These are phyloP conservation scores for Fulica atra DNA, from an alignment of 2,113 vertebrate species.

Conservation along the genomic window DNA sequence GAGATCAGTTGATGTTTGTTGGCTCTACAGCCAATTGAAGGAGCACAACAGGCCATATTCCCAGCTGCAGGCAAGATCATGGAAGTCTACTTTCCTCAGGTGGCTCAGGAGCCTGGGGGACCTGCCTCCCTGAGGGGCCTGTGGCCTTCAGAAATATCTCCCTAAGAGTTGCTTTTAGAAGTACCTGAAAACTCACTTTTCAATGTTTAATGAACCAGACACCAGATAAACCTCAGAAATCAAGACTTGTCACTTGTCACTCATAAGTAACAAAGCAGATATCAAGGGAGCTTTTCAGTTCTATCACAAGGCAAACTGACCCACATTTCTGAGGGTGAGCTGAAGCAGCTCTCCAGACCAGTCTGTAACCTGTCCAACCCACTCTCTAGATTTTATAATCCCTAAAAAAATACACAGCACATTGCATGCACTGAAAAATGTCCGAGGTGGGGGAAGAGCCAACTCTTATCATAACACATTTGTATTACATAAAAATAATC, in stretches of 20 bases:
- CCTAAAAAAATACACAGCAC: background rate
- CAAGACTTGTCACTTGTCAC: background rate
- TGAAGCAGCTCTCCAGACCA: background rate
- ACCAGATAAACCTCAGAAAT: background rate
- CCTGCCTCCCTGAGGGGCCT: background rate
- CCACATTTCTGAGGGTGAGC: background rate
- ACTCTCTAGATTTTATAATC: background rate
- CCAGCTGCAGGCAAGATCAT: background rate
- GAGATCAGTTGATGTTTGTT: background rate
- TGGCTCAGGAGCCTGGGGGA: background rate
- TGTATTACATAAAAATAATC: background rate
- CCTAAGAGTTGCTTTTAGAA: background rate
- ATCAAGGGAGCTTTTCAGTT: background rate
- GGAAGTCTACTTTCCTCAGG: background rate
- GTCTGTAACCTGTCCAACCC: background rate
- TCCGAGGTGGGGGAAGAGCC: background rate
- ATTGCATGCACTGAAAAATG: background rate
- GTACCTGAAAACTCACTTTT: background rate
- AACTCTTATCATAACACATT: background rate
- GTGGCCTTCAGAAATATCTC: background rate
- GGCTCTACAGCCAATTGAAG: background rate
- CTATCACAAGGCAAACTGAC: background rate
- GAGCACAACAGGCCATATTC: background rate
- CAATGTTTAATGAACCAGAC: background rate
- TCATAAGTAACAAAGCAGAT: background rate